A percentile compares a stretch with the other conserved stretches of the same genome.
These are phyloP conservation scores for Schizopygopsis malacanthus DNA, from an alignment of 2,797 vertebrate species.

Conservation along the genomic window DNA sequence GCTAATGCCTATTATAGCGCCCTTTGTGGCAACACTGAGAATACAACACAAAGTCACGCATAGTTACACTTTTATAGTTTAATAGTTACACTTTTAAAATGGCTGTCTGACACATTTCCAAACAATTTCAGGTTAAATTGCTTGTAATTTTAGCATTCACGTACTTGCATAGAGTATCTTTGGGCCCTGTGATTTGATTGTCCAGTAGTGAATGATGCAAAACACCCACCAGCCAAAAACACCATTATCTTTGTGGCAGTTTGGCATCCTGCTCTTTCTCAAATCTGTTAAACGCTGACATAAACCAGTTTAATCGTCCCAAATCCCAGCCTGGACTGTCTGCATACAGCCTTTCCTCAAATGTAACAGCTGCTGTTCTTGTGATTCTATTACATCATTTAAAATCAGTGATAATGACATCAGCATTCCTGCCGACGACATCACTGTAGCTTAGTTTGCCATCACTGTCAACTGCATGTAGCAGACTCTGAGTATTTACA, in stretches of 20 bases:
- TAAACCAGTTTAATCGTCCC: background rate
- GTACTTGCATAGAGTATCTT: constrained; percentile 16
- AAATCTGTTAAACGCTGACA: constrained; percentile 1
- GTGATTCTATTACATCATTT: constrained; percentile 1
- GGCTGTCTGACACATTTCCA: background rate
- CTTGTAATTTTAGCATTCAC: background rate
- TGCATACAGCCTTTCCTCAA: background rate
- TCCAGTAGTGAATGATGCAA: background rate
- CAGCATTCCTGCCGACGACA: background rate
- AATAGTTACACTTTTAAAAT: no score
- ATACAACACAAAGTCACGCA: background rate
- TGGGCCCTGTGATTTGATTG: constrained; percentile 13
- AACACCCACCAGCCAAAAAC: background rate
- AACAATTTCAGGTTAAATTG: background rate
- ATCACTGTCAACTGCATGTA: constrained; percentile 3
- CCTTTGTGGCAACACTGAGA: background rate
- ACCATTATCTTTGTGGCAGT: background rate
- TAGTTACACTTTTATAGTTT: no score
- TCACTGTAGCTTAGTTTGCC: background rate
- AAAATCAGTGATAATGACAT: background rate
- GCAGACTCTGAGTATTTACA: background rate
- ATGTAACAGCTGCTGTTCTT: background rate
- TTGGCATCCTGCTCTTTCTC: background rate
- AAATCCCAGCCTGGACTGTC: constrained; percentile 8
- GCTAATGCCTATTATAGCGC: background rate